These are phyloP conservation scores for western clawed frog (Xenopus tropicalis) DNA, from an alignment of 2,113 vertebrate species.

Conservation along the genomic window UCB_Xtro_10.0 CM004443.2:108636501-108637000, in stretches of 20 bases:
- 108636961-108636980: no score
- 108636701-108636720: slow-evolving; percentile 25
- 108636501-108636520: slow-evolving; percentile 90
- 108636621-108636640: slow-evolving; percentile 66
- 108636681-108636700: slow-evolving; percentile 51
- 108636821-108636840: neutral
- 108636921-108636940: no score
- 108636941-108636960: no score
- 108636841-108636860: neutral
- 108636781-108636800: neutral
- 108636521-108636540: slow-evolving; percentile 94
- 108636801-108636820: neutral
- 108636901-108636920: no score
- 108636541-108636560: slow-evolving; percentile 98
- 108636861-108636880: neutral
- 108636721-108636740: slow-evolving; percentile 18
- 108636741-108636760: slow-evolving; percentile 7
- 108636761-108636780: slow-evolving; percentile 8
- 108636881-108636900: neutral
- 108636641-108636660: slow-evolving; percentile 51
- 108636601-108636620: slow-evolving; percentile 84
- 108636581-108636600: slow-evolving; percentile 84
- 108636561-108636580: slow-evolving; percentile 81
- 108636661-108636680: slow-evolving; percentile 50
- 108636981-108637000: no score